These are phyloP conservation scores for Amblyopsis rosae DNA, from an alignment of 2,113 vertebrate species.

Conservation along the genomic window DNA sequence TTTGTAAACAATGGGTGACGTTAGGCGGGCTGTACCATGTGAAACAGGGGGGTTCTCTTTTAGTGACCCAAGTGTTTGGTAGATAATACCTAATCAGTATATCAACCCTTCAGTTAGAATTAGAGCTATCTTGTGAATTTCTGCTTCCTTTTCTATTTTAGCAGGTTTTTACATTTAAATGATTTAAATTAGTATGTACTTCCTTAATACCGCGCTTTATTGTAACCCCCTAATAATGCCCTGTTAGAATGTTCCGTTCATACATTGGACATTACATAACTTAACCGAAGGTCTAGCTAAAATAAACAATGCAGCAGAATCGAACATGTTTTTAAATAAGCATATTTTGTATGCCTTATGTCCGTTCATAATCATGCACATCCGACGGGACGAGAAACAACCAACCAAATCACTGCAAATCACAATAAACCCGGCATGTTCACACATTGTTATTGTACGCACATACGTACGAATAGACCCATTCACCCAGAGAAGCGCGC, in stretches of 20 bases:
- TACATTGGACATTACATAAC: conserved; percentile 62
- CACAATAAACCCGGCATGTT: not conserved
- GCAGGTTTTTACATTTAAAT: rapidly evolving
- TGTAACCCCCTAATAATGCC: not conserved
- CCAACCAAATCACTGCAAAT: not conserved
- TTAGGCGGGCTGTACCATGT: conserved; percentile 65
- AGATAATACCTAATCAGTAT: rapidly evolving
- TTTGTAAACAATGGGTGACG: conserved; percentile 92
- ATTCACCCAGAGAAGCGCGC: not conserved
- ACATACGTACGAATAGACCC: not conserved
- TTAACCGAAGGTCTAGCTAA: conserved; percentile 12
- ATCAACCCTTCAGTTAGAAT: rapidly evolving
- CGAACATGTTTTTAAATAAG: not conserved
- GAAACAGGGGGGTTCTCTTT: not conserved
- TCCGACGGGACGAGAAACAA: too few species aligned
- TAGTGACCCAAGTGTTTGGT: not conserved
- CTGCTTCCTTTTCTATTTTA: not conserved
- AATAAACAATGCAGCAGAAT: conserved; percentile 54
- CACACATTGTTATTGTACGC: not conserved
- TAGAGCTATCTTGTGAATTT: not conserved
- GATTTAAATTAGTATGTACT: rapidly evolving
- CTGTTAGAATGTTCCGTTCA: conserved; percentile 28
- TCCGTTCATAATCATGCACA: not conserved
- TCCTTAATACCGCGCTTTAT: not conserved
- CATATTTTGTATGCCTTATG: not conserved